Evolutionary conservation across 2,797 vertebrate genomes (phyloP).

Genomic region (Taeniopygia guttata): DNA sequence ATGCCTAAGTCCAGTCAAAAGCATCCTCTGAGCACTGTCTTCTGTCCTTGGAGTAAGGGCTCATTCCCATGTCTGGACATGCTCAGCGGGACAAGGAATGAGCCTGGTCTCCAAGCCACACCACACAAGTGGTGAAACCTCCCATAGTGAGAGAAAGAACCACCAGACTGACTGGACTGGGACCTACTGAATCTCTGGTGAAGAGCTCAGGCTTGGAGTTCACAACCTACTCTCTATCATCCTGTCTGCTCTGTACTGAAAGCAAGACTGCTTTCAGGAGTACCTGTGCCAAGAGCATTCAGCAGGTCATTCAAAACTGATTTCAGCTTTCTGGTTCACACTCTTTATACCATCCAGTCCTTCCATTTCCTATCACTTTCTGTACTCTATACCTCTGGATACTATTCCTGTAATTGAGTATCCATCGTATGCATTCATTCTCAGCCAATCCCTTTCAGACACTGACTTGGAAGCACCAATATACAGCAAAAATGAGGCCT

Average conservation of each 20-base stretch:
- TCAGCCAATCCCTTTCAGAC: not conserved
- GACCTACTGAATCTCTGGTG: not conserved
- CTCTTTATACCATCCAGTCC: not conserved
- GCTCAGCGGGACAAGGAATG: not conserved
- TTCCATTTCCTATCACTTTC: not conserved
- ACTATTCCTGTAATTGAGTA: not conserved
- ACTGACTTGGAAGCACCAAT: not conserved
- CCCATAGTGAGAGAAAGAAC: not conserved
- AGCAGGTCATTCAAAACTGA: not conserved
- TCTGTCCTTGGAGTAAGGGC: not conserved
- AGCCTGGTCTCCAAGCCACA: not conserved
- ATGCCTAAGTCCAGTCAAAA: not conserved
- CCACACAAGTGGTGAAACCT: not conserved
- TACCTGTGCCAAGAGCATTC: not conserved
- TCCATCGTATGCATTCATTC: not conserved
- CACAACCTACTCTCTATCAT: fast-evolving
- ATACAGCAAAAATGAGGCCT: not conserved
- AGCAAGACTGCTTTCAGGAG: not conserved
- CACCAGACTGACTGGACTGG: not conserved
- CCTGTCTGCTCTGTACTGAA: not conserved
- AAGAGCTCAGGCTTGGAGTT: not conserved
- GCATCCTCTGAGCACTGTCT: not conserved
- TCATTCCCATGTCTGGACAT: not conserved
- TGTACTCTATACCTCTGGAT: not conserved
- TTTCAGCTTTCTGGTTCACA: not conserved